phyloP scores from a whole-genome alignment of 2,797 vertebrate species.

The Sarcoramphus papa region DNA sequence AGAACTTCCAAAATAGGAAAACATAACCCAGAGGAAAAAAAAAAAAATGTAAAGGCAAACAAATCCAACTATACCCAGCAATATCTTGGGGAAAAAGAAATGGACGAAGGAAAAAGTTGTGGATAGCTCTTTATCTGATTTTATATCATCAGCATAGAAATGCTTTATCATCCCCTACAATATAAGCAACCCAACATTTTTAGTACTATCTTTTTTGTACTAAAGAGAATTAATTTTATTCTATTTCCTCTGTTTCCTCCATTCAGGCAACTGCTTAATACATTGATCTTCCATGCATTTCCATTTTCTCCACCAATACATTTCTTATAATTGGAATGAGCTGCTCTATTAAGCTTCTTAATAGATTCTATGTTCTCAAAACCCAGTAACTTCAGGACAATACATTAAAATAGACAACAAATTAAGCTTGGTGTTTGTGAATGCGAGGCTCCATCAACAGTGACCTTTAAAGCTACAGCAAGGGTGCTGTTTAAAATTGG shows the following conservation, averaged over 20 bases:
- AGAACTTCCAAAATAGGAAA: background rate
- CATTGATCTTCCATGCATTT: conserved; percentile 45
- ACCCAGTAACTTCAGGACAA: conserved; percentile 36
- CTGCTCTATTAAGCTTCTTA: conserved; percentile 60
- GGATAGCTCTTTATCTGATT: background rate
- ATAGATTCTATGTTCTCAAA: conserved; percentile 54
- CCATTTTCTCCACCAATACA: conserved; percentile 43
- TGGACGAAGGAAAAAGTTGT: background rate
- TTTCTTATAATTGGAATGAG: conserved; percentile 60
- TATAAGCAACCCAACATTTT: background rate
- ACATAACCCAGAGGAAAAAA: background rate
- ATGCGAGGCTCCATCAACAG: background rate
- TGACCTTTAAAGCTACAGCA: conserved; percentile 48
- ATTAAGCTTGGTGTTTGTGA: conserved; percentile 12
- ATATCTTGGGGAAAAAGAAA: background rate
- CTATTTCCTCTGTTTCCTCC: conserved; percentile 1
- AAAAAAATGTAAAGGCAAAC: background rate
- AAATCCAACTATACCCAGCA: background rate
- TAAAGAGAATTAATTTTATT: background rate
- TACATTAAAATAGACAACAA: conserved; percentile 54
- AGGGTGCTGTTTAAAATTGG: background rate
- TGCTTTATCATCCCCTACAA: background rate
- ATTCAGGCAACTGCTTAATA: conserved; percentile 12
- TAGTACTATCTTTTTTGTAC: background rate
- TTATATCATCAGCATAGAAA: background rate